Evolutionary conservation across 2,888 invertebrate genomes (phyloP), one percentile per base, ranked within the genome.

Genomic region (Fragum fragum): DNA sequence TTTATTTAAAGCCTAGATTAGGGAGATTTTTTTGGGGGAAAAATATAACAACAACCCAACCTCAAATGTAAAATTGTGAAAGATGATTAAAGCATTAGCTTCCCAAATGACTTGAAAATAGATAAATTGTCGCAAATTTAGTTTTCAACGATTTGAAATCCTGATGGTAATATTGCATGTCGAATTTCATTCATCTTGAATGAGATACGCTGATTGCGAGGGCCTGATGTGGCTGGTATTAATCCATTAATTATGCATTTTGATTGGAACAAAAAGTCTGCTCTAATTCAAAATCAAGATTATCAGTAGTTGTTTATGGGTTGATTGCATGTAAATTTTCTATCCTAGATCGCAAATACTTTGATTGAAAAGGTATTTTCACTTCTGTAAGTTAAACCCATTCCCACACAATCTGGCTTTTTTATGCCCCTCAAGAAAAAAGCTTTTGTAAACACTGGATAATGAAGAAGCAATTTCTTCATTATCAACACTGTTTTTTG

Each of bases 221-320:
- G n/a, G 57, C 28, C 57, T 57, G 57, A 57, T 57, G 57, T 26
- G 7, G n/a, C 28, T 57, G 57, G 28, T 57, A 29, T 61, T 66
- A 66, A 66, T 66, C 66, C 66, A 66, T 66, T 66, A 66, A 66
- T 66, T 23, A 66, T 66, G 66, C 18, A 66, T 66, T 42, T 66
- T 42, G 47, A 66, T 66, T 66, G 21, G 66, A 66, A 66, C 66
- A 42, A 66, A 66, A 66, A 66, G 66, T 66, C 66, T 66, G 66
- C 66, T 66, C 66, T 26, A 66, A 66, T 66, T 42, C 32, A 42
- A 63, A 66, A 42, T 66, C 66, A 9, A 21, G 66, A 66, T 66
- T 66, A 66, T 66, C 66, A 42, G 21, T 21, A 26, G 26, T 66
- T 39, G 42, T 66, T 66, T 66, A 66, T 66, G 23, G 66, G 23